Percentiles rank a stretch among this genome's conserved stretches.
phyloP scores from a whole-genome alignment of 2,113 vertebrate species.

The Noturus placidus region DNA sequence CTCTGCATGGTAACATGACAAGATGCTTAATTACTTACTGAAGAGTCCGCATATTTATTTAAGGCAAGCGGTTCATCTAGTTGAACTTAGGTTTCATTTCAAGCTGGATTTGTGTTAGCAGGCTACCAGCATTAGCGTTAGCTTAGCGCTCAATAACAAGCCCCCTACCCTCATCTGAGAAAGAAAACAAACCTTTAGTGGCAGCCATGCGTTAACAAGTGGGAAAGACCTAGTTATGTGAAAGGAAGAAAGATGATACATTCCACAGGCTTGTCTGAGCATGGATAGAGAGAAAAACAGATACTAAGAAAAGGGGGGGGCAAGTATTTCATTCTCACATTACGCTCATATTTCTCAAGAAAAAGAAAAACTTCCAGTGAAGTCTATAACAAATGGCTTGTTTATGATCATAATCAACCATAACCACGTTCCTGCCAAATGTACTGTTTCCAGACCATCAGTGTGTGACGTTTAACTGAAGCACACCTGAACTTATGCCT shows the following conservation, averaged over 20 bases:
- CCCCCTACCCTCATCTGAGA: not conserved
- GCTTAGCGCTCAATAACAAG: not conserved
- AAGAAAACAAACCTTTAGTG: conserved; percentile 11
- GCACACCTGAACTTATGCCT: not conserved
- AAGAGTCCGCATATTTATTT: not conserved
- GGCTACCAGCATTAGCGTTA: not conserved
- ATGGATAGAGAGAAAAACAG: conserved; percentile 24
- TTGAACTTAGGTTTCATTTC: not conserved
- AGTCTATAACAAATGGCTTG: conserved; percentile 23
- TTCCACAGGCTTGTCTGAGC: conserved; percentile 56
- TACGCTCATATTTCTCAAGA: conserved; percentile 31
- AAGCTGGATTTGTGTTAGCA: conserved; percentile 10
- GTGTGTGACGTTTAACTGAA: not conserved
- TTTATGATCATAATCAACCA: conserved; percentile 18
- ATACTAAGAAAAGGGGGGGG: conserved; percentile 6
- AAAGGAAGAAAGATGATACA: conserved; percentile 27
- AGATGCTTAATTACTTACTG: not conserved
- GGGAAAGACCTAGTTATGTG: conserved; percentile 6
- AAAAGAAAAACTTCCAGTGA: conserved; percentile 34
- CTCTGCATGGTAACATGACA: not conserved
- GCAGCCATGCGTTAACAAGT: conserved; percentile 28
- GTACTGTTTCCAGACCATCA: not conserved
- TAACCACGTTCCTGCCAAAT: not conserved
- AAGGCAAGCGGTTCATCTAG: not conserved
- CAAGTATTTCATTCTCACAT: conserved; percentile 37